These are phyloP conservation scores for Ceratitis capitata DNA, from an alignment of 1,140 invertebrate genomes.

Conservation along the genomic window DNA sequence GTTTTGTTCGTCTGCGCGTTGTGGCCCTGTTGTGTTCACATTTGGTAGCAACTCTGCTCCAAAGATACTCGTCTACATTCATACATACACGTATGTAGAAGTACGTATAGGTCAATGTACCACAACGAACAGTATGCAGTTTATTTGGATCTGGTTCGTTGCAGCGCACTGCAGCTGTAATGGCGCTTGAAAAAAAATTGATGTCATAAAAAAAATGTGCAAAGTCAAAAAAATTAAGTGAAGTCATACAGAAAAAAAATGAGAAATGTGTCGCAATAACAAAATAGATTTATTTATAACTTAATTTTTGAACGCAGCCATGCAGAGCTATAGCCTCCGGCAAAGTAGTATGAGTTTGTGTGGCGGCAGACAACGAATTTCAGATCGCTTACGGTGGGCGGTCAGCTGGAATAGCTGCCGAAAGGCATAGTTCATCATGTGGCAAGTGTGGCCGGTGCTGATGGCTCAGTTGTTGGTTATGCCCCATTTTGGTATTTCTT, in stretches of 20 bases:
- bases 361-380: background rate
- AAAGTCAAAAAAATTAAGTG: too few relatives aligned
- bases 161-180: background rate
- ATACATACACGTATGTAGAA: too few relatives aligned
- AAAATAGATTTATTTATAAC: background rate
- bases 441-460: background rate
- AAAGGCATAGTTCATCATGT: background rate
- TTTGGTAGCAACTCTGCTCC: background rate
- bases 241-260: too few relatives aligned
- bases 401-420: background rate
- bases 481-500: background rate
- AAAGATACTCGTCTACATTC: too few relatives aligned
- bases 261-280: background rate
- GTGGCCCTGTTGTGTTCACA: background rate
- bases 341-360: too few relatives aligned
- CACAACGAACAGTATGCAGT: background rate
- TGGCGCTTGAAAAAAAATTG: background rate
- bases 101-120: background rate
- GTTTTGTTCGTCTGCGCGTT: background rate
- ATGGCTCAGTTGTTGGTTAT: background rate
- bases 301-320: background rate
- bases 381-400: background rate
- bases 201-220: background rate
- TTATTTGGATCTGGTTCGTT: background rate
- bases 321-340: background rate